Base-by-base conservation (phyloP, 2,888 invertebrate species). In the Drosophila pseudotakahashii region DNA sequence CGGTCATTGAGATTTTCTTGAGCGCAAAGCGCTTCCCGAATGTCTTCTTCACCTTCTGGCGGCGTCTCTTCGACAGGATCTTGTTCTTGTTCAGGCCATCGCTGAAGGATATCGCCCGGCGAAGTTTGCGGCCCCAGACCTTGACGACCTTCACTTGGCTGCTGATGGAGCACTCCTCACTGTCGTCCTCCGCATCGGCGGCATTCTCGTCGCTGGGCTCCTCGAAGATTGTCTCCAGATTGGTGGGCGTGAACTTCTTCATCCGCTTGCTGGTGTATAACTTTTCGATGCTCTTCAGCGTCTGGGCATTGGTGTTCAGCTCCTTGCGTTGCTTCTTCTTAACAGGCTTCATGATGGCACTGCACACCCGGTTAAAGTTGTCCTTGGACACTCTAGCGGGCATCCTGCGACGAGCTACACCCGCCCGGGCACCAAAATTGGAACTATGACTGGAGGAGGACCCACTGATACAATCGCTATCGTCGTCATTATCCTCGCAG, bases 211-310 rank as follows among this genome's bases (percentile, higher is more conserved):
- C 76, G 57, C 85, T 79, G 6, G 90, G 85, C 64, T 91, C 91
- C 61, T 91, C 91, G 45, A 90, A 91, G 36, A 91, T 91, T 0
- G 91, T 91, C 61, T 91, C 91, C 19, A 91, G 64, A 59, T 81
- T 90, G 3, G 91, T 70, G 3, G 90, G 90, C 19, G 79, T 88
- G 53, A 91, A 91, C 37, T 90, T 91, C 2, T 81, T 89, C 19
- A 91, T 60, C 3, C 88, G 88, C 52, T 90, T 89, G 62, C 77
- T 89, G 1, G 89, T 76, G 58, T 91, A 91, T 5, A 91, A 75
- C 73, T 90, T 91, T 32, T 82, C 88, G 34, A 82, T 82, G 62
- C 85, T 88, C 9, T 79, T 88, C 0, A 91, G 77, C 14, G 81
- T 79, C 41, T 73, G 78, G 6, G 68, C 76, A 51, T 76, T 87